Base-by-base conservation (phyloP, 2,113 vertebrate genomes). In the Climacteris rufus region DNA sequence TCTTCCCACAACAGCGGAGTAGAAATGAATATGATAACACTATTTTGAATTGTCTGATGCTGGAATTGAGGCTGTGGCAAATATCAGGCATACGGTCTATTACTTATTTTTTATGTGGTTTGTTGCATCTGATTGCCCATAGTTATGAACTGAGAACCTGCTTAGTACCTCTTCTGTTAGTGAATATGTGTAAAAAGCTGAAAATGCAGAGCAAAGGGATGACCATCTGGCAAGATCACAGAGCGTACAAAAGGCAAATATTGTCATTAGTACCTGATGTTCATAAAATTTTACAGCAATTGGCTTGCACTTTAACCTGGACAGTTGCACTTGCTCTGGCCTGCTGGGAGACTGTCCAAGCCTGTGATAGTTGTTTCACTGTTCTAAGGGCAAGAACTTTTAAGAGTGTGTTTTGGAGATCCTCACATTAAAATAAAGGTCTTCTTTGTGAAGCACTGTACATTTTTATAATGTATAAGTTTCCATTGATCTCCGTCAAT, bases 351-450 rank as follows among this genome's bases (percentile, higher is more conserved):
- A 90, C 78, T 94, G 80, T 74, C 52, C 76, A 92, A 70, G 70
- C 52, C 79, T 64, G 84, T 75, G 59, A 90, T 54, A 83, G 19
- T 53, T 94, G 83, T 94, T 96, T 95, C 82, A 89, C 15, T 89
- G 50, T 94, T 97, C 91, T 63, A 97, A 93, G 74, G 89, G 52
- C 61, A 93, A 94, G 65, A 80, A 93, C 60, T 90, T 94, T 89
- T 83, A 96, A 96, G 87, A 65, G 83, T 54, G 66, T 77, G 28
- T 60, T 86, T 93, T 78, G 78, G 85, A 83, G 65, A 87, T 89
- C 33, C 54, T 86, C 50, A 77, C n/a, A 77, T 96, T 91, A 92
- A 59, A 96, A 94, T 59, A 90, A 53, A 49, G 66, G 76, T 79
- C 69, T 40, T 80, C 49, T 59, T 74, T 23, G 42, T 27, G 24